Conservation (phyloP, 2,113 vertebrate species). For the Sus scrofa region DNA sequence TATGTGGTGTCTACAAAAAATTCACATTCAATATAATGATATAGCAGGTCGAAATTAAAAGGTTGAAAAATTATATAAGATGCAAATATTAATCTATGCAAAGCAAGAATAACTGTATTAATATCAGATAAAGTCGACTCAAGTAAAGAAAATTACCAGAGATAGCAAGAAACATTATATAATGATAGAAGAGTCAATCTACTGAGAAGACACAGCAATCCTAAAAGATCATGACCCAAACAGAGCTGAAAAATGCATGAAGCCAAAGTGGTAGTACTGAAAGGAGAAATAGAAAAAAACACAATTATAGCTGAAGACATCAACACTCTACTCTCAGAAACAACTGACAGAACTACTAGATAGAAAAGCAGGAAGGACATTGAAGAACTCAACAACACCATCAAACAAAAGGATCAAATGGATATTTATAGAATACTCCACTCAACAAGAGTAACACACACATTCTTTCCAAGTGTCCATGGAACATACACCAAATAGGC, state of each 20-base stretch:
- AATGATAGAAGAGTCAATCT: background rate
- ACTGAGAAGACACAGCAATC: constrained; percentile 33
- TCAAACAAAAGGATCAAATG: background rate
- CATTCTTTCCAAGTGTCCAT: background rate
- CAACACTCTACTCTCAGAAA: background rate
- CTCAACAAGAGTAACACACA: background rate
- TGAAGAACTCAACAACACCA: background rate
- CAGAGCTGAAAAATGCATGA: background rate
- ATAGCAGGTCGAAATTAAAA: constrained; percentile 15
- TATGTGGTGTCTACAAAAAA: constrained; percentile 1
- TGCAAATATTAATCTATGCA: background rate
- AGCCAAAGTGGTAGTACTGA: background rate
- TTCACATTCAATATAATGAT: constrained; percentile 51
- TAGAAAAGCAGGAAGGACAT: background rate
- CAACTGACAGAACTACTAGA: background rate
- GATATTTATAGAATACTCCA: background rate
- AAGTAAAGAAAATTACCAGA: constrained; percentile 26
- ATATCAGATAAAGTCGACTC: background rate
- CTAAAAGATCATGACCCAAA: background rate
- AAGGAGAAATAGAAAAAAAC: constrained; percentile 1
- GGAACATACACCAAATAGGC: background rate
- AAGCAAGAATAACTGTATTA: constrained; percentile 27
- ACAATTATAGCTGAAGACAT: background rate
- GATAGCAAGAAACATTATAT: background rate
- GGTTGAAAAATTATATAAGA: constrained; percentile 6